phyloP scores from a whole-genome alignment of 2,888 invertebrate genomes.

The Epirrhoe alternata region DNA sequence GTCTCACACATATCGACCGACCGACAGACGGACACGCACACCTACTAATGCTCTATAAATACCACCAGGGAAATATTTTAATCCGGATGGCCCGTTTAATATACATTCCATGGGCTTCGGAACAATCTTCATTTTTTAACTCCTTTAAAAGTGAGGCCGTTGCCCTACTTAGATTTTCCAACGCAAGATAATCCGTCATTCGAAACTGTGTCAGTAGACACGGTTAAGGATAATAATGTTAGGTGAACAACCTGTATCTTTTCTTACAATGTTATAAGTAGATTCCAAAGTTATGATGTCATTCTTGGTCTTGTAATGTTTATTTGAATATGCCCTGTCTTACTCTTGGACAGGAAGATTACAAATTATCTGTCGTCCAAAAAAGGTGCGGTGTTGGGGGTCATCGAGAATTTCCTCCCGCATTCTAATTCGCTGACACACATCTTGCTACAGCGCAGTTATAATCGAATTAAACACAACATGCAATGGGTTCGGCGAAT shows the following conservation, averaged over 20 bases:
- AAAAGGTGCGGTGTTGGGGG: constrained; percentile 76
- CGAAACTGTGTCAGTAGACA: constrained; percentile 69
- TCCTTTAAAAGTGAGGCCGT: constrained; percentile 62
- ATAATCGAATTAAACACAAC: constrained; percentile 73
- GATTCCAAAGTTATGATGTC: constrained; percentile 57
- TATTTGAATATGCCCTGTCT: constrained; percentile 46
- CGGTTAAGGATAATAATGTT: constrained; percentile 62
- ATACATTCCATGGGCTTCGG: constrained; percentile 75
- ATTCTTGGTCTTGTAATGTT: constrained; percentile 47
- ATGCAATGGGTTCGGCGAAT: constrained; percentile 70
- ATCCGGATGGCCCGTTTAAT: constrained; percentile 82
- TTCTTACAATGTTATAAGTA: constrained; percentile 50
- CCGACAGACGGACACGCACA: constrained; percentile 77
- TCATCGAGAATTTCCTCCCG: constrained; percentile 79
- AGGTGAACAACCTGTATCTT: constrained; percentile 61
- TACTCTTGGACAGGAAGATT: constrained; percentile 64
- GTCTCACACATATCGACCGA: constrained; percentile 79
- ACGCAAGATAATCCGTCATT: constrained; percentile 61
- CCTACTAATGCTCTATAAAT: constrained; percentile 81
- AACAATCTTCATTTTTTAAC: constrained; percentile 67
- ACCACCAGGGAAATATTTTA: constrained; percentile 81
- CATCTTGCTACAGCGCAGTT: constrained; percentile 62
- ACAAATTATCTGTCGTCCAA: constrained; percentile 66
- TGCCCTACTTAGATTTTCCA: constrained; percentile 64
- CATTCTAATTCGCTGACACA: constrained; percentile 79